Base-by-base conservation (phyloP, 1,140 invertebrate genomes). In the Drosophila pachea region DNA sequence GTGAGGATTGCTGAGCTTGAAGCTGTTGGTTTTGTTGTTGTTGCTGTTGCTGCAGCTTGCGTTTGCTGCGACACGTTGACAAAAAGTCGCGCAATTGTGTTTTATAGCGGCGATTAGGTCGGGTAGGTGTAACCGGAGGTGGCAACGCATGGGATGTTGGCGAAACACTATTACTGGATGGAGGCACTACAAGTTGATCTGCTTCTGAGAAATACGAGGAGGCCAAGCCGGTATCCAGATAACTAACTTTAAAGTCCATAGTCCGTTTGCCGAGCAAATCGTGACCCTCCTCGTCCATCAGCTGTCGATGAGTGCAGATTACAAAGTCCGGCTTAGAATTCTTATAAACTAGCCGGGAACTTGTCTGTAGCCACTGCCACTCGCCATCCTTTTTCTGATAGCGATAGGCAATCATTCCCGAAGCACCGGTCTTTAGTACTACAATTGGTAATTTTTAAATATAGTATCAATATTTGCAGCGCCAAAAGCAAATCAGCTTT, bases 251-350 rank as follows among this genome's bases (percentile, higher is more conserved):
- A 88, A 99, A 99, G 89, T 99, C 98, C 95, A 98, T 99, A 0
- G 97, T 99, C 59, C 98, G 93, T 90, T 99, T 99, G 6, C 97
- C 97, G 7, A 98, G 92, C 35, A 99, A 90, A 91, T 99, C 98
- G 58, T 97, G 93, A 9, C 98, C 98, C 92, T 99, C 98, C 91
- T 99, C 98, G 89, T 99, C 97, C 98, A 99, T 99, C 5, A 99
- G 93, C 50, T 98, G 97, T 72, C 97, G 93, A 91, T 99, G 98
- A 35, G 97, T 99, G 89, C 96, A 98, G 65, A 99, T 98, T 63
- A 99, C 97, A 90, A 98, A 99, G 89, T 99, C 98, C 2, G 98
- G 97, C 90, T 99, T 99, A 68, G 97, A 99, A 90, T 99, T 99
- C 91, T 99, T 99, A 91, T 99, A 99, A 35, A 99, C 97, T 49